These are phyloP conservation scores for Drosophila kambysellisi DNA, from an alignment of 2,888 invertebrate genomes.

Conservation along the genomic window DNA sequence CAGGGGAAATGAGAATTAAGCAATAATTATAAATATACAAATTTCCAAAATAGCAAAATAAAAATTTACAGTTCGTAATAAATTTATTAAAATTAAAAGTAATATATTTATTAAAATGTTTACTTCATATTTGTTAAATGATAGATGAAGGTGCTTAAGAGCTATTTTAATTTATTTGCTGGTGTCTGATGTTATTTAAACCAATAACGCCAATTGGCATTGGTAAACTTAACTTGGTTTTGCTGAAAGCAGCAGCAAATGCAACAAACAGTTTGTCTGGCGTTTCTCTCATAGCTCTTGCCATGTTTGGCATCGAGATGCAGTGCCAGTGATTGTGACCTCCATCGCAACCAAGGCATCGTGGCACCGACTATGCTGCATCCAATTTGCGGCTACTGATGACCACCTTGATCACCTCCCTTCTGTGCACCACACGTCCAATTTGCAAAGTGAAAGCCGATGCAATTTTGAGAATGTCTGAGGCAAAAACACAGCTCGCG, in stretches of 20 bases:
- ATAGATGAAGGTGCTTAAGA: background rate
- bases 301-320: constrained; percentile 47
- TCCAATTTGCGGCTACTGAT: constrained; percentile 69
- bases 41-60: background rate
- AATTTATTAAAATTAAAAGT: background rate
- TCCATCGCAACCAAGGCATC: constrained; percentile 61
- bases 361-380: constrained; percentile 47
- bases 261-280: constrained; percentile 28
- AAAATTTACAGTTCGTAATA: background rate
- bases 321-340: constrained; percentile 18
- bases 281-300: constrained; percentile 49
- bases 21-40: background rate
- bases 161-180: background rate
- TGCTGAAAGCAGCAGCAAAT: background rate
- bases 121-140: background rate
- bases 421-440: constrained; percentile 6
- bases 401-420: constrained; percentile 48
- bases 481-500: constrained; percentile 52
- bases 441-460: constrained; percentile 7
- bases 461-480: constrained; percentile 49
- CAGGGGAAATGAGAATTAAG: constrained; percentile 8
- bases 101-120: background rate
- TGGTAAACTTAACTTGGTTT: background rate
- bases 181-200: constrained; percentile 22
- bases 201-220: constrained; percentile 15